These are phyloP conservation scores for Porites australiensis DNA, from an alignment of 64 coral and sea anemone genomes.

Conservation along the genomic window DNA sequence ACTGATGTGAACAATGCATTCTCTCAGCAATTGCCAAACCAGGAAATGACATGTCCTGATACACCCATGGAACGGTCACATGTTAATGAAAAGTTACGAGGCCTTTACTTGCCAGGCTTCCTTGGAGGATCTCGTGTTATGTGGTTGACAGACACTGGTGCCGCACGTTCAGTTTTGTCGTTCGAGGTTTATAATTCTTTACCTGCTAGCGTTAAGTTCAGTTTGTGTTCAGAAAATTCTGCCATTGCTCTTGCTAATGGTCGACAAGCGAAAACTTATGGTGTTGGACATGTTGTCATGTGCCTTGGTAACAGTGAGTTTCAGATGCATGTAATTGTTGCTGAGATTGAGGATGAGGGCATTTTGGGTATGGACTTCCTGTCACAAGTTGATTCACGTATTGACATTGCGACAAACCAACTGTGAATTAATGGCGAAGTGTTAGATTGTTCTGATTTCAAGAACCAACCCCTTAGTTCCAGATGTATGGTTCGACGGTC, in stretches of 20 bases:
- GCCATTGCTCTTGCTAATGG: slow-evolving; percentile 32
- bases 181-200: slow-evolving; percentile 34
- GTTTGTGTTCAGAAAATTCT: not conserved
- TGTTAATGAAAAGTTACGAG: slow-evolving; percentile 28
- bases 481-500: not conserved
- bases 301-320: slow-evolving; percentile 14
- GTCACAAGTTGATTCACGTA: slow-evolving; percentile 8
- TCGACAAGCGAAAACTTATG: slow-evolving; percentile 7
- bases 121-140: slow-evolving; percentile 18
- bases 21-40: not conserved
- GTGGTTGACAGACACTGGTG: slow-evolving; percentile 48
- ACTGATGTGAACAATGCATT: not conserved
- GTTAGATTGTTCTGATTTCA: not conserved
- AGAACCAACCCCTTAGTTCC: too few species aligned
- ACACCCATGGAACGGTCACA: not conserved
- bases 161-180: slow-evolving; percentile 39
- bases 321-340: slow-evolving; percentile 9
- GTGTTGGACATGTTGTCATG: not conserved
- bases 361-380: slow-evolving; percentile 41
- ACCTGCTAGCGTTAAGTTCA: slow-evolving; percentile 19
- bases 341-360: slow-evolving; percentile 19
- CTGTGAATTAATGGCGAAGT: not conserved
- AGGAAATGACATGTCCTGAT: slow-evolving; percentile 7
- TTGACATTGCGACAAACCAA: slow-evolving; percentile 3
- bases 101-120: slow-evolving; percentile 47